Evolutionary conservation across 2,797 vertebrate species (phyloP), one percentile per base, ranked within the genome.

Genomic region (Liasis olivaceus): DNA sequence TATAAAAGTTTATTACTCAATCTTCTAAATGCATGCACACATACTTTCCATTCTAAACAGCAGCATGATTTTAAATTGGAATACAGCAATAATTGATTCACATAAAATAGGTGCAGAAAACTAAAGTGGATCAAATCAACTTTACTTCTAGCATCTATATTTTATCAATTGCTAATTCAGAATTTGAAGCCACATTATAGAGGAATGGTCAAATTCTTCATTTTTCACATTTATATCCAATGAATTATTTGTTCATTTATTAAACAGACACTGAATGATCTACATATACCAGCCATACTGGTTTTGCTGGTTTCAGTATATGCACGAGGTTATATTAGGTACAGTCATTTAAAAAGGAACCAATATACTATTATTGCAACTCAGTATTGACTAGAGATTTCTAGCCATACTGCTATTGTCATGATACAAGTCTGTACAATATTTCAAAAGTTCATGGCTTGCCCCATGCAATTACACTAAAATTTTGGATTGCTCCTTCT

Each of bases 1-100:
- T 93, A 85, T 54, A 90, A 92, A 92, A 92, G 28, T 97, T 97
- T 97, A 96, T 90, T 90, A 58, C 17, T 87, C n/a, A 87, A 24
- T 90, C 42, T 72, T 87, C 56, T 81, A 20, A 87, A 86, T 92
- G 42, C 15, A 14, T 28, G 58, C 56, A 42, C 31, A 42, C 9
- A n/a, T 88, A 63, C 31, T 8, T 89, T 87, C 59, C 36, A 6
- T 47, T 56, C 24, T 88, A 59, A 54, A 93, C 72, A 1, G 86
- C 24, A 1, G 31, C 0, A 2, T 54, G 89, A 92, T 86, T 14
- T 5, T 86, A 91, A 88, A 0, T 88, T 17, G 66, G 93, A 92
- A 88, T 28, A 28, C 84, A 88, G 66, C n/a, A 4, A 54, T 64
- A 84, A 59, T 81, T 87, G 81, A 26, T 87, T 77, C 51, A 63